Base-by-base conservation (phyloP, 1,140 invertebrate genomes). In the Aphaenogaster ashmeadi region DNA sequence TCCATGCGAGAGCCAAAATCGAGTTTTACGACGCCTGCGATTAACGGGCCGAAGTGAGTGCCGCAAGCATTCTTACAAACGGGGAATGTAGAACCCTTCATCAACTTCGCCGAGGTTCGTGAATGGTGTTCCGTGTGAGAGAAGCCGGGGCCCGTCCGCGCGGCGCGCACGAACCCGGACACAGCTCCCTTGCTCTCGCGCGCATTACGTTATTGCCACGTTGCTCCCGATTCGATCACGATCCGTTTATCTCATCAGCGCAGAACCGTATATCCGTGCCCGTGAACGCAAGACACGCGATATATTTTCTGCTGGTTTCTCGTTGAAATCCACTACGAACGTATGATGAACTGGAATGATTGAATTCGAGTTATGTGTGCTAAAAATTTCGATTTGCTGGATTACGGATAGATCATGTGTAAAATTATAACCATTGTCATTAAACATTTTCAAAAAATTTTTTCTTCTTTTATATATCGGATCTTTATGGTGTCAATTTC, bases 151-250 rank as follows among this genome's bases (percentile, higher is more conserved):
- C 38, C 66, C 36, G 89, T 87, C 88, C 91, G n/a, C 13, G 66
- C 41, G 6, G n/a, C 13, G 66, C 41, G 6, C 52, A 87, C 89
- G 92, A 93, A 93, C 92, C 92, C 92, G 92, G 92, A 93, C 92
- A 85, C 87, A 60, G 88, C 60, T 33, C 54, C 5, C 58, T 85
- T 60, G 41, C 15, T 75, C 71, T 88, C 85, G 66, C 67, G 60
- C 81, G 62, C 79, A 86, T 89, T 89, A 80, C 88, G 79, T 88
- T 87, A 80, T 89, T 85, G 54, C 60, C 7, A 78, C 79, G 38
- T 52, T 69, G 44, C 38, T 60, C 47, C 41, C 56, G 88, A 90
- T 88, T 69, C 77, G 60, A 86, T 83, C 85, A 21, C 78, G 64
- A 81, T 74, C 13, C 88, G 80, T 86, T 91, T 90, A 90, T 90